Base-by-base conservation (phyloP, 2,113 vertebrate species). In the Phrynosoma platyrhinos region DNA sequence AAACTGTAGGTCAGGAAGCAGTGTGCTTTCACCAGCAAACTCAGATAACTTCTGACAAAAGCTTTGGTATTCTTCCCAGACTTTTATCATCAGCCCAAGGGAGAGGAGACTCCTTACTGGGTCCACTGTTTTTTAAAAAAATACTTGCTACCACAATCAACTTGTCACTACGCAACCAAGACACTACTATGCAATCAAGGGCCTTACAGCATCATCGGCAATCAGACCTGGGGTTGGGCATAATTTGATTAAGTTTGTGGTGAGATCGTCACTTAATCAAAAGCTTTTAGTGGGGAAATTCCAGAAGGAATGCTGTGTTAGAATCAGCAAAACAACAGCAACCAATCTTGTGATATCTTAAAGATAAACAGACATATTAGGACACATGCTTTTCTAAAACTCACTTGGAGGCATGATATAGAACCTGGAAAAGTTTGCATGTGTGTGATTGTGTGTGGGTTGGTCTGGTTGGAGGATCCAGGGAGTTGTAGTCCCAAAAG, bases 181-280 rank as follows among this genome's bases (percentile, higher is more conserved):
- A 13, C 47, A 18, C 81, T 69, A 62, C 64, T 47, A 69, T 13
- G 62, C 64, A 40, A 68, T 42, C 80, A 69, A 68, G 36, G 23
- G 13, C 42, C 78, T 25, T 69, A 36, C 25, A 42, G 20, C 58
- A 62, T 13, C 21, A 32, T 64, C 42, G 36, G 25, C 25, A 82
- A 82, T 82, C 62, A 82, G 30, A 69, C 40, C 42, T 82, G 64
- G 7, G 78, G 12, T 12, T 32, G 64, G 36, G 3, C 64, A 47
- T 69, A 42, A 68, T 82, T 82, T 80, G 62, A 80, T 80, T 80
- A 79, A 36, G n/a, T 40, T 36, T 64, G 32, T 40, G 68, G 64
- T 42, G 64, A 20, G 36, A 23, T 42, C 68, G 32, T 47, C 62
- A 25, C 58, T 23, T 81, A 66, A 82, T 82, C 20, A 66, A 82